These are phyloP conservation scores for Panthera tigris DNA, from an alignment of 2,113 vertebrate species.

Conservation along the genomic window DNA sequence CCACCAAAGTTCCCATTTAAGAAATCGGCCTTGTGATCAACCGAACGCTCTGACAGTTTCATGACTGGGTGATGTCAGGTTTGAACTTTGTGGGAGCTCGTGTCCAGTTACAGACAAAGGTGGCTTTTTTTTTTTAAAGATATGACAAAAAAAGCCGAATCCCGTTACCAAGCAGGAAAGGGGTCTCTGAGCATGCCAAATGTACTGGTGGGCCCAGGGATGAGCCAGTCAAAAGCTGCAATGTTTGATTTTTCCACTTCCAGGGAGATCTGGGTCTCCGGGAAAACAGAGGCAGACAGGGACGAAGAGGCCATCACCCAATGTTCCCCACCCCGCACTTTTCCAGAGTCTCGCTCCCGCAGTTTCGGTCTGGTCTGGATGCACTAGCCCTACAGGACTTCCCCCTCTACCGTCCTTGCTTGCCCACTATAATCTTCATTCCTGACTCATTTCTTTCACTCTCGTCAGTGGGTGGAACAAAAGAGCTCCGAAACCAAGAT, in stretches of 20 bases:
- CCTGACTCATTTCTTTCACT: neutral
- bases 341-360: accelerated
- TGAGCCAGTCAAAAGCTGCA: neutral
- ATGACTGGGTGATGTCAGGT: neutral
- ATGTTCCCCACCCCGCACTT: accelerated
- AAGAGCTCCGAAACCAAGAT: conserved; percentile 50
- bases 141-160: neutral
- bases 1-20: neutral
- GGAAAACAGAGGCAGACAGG: neutral
- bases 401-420: neutral
- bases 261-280: neutral
- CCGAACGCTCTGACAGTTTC: neutral
- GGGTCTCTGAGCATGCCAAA: neutral
- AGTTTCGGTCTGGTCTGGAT: neutral
- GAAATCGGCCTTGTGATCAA: neutral
- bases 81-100: neutral
- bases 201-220: neutral
- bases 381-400: too few species aligned
- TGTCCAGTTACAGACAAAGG: neutral
- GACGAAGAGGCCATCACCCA: accelerated
- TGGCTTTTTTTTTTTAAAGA: neutral
- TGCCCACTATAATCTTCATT: neutral
- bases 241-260: neutral
- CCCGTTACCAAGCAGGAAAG: neutral
- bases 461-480: conserved; percentile 20